Evolutionary conservation across 2,113 vertebrate genomes (phyloP), one percentile per base, ranked within the genome.

Genomic region (Chlorodrepanis virens): DNA sequence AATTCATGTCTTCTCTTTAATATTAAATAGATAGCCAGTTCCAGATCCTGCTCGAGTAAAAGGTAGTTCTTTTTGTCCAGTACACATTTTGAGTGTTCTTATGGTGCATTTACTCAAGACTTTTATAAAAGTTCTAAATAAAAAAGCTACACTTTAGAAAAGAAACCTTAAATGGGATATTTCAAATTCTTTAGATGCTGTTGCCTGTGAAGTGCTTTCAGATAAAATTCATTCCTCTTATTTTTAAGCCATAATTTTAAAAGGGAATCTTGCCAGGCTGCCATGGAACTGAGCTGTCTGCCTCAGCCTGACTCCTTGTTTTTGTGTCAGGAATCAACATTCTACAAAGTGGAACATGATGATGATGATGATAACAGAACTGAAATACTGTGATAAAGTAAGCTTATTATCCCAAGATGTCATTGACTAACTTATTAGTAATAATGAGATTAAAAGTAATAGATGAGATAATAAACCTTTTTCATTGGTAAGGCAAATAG

Each of bases 371-470:
- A 72, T 90, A 89, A 80, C 79, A 61, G 63, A 78, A n/a, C 56
- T 84, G 47, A 78, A 71, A 92, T 93, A 67, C 50, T 67, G 56
- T 78, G 92, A 71, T 95, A 57, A 87, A 95, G 60, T 84, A 95
- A 96, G 86, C 95, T 59, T 69, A 6, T 93, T 83, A 87, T 71
- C 77, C 83, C 86, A 91, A 90, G 84, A 85, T 94, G 90, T 87
- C 82, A 75, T 65, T 95, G 79, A 40, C 83, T 78, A 77, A 60
- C 64, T 78, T 93, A 71, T 89, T 77, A 75, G 78, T 90, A 93
- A 86, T 92, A 81, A 83, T 8, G 1, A 75, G 88, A 90, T 90
- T 90, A 90, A 93, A 87, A 80, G 25, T 72, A 90, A 70, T 65
- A 78, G 86, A 83, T 85, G 56, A 90, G 75, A 52, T 88, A 79